These are phyloP conservation scores for Thalassarche chlororhynchos DNA, from an alignment of 2,113 vertebrate species.

Conservation along the genomic window DNA sequence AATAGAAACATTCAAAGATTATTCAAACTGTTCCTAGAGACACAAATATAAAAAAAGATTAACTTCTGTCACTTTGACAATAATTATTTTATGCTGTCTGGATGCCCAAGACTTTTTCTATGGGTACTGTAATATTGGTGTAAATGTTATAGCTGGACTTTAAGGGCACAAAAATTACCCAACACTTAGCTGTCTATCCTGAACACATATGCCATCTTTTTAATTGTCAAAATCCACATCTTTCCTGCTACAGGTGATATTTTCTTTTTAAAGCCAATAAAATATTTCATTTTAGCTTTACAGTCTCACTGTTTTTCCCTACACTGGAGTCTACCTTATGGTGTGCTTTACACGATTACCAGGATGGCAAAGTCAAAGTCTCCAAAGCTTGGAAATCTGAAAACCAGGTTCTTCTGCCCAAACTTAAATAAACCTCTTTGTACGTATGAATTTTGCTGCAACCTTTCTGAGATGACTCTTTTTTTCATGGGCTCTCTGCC, in stretches of 20 bases:
- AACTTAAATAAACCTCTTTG: neutral
- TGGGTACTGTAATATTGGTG: too few species aligned
- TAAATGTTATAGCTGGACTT: neutral
- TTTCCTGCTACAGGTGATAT: neutral
- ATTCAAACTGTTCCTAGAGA: neutral
- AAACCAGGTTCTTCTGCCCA: neutral
- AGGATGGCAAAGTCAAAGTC: neutral
- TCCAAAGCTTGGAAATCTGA: neutral
- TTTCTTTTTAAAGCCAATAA: neutral
- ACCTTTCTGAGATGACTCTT: neutral
- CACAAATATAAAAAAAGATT: neutral
- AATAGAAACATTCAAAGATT: neutral
- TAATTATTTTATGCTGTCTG: neutral
- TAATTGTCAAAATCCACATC: neutral
- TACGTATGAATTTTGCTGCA: neutral
- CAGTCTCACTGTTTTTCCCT: neutral
- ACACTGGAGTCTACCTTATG: fast-evolving
- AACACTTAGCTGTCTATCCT: neutral
- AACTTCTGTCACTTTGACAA: neutral
- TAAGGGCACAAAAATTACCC: neutral
- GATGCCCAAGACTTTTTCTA: neutral
- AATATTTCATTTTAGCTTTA: neutral
- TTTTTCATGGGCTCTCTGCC: neutral
- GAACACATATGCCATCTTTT: neutral
- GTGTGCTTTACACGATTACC: neutral